Conservation (phyloP, 2,797 vertebrate species). For the Poeciliopsis infans region DNA sequence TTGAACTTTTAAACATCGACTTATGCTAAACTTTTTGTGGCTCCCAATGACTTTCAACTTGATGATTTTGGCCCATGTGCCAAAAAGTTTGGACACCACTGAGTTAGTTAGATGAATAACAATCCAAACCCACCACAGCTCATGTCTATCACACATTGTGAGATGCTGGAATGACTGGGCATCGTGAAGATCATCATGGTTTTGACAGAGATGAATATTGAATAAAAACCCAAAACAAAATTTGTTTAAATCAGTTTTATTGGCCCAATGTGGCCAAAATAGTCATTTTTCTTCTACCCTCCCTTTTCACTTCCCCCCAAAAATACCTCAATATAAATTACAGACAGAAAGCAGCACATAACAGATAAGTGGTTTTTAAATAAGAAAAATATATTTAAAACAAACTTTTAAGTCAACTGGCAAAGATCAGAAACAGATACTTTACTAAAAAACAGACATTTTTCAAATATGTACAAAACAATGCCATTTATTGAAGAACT, state of each 20-base stretch:
- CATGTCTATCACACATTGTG: too few relatives aligned
- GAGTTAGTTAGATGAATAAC: too few relatives aligned
- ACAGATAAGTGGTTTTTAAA: conserved; percentile 74
- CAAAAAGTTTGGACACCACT: too few relatives aligned
- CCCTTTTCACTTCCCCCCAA: background rate
- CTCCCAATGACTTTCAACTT: too few relatives aligned
- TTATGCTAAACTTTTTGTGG: too few relatives aligned
- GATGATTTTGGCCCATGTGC: too few relatives aligned
- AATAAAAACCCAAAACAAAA: conserved; percentile 14
- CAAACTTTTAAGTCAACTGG: conserved; percentile 47
- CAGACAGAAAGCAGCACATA: conserved; percentile 66
- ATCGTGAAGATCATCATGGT: too few relatives aligned
- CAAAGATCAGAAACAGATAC: conserved; percentile 41
- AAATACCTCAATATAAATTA: conserved; percentile 80
- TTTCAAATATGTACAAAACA: conserved; percentile 60
- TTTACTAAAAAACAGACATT: conserved; percentile 46
- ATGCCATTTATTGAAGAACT: conserved; percentile 44
- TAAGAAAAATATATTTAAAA: conserved; percentile 66
- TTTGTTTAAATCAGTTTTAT: conserved; percentile 72
- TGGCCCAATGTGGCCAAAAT: conserved; percentile 69
- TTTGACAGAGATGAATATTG: background rate
- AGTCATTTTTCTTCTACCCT: conserved; percentile 39
- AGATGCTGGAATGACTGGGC: too few relatives aligned
- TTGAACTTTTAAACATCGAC: too few relatives aligned
- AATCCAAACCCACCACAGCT: too few relatives aligned